phyloP scores from a whole-genome alignment of 2,797 vertebrate species.

The Bovichtus diacanthus region DNA sequence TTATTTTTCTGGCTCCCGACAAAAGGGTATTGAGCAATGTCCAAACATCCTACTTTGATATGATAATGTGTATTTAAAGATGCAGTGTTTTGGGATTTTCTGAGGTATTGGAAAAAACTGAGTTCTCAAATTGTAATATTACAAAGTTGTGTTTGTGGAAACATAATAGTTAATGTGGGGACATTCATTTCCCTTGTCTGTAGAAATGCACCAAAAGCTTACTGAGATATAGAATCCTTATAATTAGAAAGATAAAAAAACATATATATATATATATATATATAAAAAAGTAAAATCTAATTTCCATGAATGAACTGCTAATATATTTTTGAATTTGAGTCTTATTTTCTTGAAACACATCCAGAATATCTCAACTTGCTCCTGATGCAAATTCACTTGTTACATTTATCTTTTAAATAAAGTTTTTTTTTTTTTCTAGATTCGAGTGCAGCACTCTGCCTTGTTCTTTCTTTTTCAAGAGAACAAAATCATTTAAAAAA shows the following conservation, averaged over 20 bases:
- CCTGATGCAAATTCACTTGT: neutral
- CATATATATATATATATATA: neutral
- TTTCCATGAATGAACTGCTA: neutral
- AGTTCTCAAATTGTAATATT: neutral
- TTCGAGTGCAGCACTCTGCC: neutral
- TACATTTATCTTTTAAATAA: neutral
- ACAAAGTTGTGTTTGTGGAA: neutral
- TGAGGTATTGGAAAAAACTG: neutral
- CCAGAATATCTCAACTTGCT: neutral
- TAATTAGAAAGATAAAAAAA: neutral
- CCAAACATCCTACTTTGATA: neutral
- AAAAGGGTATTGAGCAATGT: neutral
- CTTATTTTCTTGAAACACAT: neutral
- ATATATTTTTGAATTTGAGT: neutral
- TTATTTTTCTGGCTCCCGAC: neutral
- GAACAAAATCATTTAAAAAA: neutral
- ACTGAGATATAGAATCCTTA: neutral
- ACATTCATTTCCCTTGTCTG: neutral
- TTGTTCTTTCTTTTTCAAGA: neutral
- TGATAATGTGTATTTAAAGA: neutral
- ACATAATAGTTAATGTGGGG: neutral
- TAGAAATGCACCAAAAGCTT: neutral
- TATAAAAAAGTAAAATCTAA: neutral
- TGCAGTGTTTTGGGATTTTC: neutral
- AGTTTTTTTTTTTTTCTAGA: neutral